Evolutionary conservation across 2,797 vertebrate genomes (phyloP).

Genomic region (Sitta carolinensis): DNA sequence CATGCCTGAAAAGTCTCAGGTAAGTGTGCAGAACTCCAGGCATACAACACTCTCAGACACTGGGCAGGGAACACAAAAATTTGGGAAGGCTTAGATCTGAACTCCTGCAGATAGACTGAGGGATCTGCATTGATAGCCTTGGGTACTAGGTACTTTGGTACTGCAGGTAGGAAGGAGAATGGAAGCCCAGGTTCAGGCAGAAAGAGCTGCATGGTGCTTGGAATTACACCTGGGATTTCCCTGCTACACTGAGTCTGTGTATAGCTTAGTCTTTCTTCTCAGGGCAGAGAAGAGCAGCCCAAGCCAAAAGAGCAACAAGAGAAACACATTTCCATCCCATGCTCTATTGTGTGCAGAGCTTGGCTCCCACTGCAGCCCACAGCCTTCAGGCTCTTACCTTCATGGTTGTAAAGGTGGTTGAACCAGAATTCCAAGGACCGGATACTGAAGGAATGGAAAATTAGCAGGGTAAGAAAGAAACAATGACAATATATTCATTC

Average conservation of each 20-base stretch:
- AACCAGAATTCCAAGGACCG: conserved; percentile 97
- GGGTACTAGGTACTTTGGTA: not conserved
- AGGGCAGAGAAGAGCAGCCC: not conserved
- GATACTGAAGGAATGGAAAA: conserved; percentile 77
- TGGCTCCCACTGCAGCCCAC: not conserved
- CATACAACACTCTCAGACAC: not conserved
- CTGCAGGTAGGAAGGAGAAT: not conserved
- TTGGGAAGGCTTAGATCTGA: not conserved
- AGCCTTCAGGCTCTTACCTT: conserved; percentile 81
- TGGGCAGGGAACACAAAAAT: not conserved
- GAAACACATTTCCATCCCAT: fast-evolving
- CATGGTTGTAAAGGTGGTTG: conserved; percentile 92
- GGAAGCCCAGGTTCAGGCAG: not conserved
- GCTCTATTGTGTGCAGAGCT: not conserved
- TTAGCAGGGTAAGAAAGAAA: not conserved
- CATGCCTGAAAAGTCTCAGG: not conserved
- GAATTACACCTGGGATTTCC: not conserved
- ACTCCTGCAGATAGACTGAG: not conserved
- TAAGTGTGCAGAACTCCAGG: not conserved
- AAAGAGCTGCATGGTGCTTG: not conserved
- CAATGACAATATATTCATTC: not conserved
- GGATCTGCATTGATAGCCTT: not conserved
- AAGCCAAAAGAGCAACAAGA: not conserved
- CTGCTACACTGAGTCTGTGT: not conserved
- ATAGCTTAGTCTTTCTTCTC: not conserved